Evolutionary conservation across 2,797 vertebrate genomes (phyloP).

Genomic region (Gymnoscopelus braueri): DNA sequence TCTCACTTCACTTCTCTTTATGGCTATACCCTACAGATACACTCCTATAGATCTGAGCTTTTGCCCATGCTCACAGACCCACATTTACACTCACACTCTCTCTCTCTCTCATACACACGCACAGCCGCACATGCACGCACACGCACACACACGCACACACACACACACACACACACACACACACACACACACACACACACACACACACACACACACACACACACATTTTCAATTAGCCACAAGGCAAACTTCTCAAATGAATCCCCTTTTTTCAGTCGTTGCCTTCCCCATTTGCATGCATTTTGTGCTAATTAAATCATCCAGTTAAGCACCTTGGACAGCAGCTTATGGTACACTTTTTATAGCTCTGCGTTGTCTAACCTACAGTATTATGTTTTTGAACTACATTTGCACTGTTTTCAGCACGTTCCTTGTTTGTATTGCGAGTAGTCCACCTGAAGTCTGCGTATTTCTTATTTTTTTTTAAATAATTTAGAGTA

Average conservation of each 20-base stretch:
- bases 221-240: not conserved
- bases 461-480: no score
- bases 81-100: no score
- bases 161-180: not conserved
- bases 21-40: not conserved
- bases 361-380: not conserved
- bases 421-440: no score
- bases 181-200: not conserved
- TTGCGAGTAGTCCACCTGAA: no score
- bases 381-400: no score
- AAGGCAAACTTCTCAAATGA: not conserved
- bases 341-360: not conserved
- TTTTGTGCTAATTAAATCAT: not conserved
- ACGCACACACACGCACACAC: conserved; percentile 8
- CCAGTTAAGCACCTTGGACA: conserved; percentile 4
- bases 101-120: no score
- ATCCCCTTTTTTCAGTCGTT: not conserved
- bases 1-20: conserved; percentile 28
- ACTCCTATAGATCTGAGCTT: no score
- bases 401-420: no score
- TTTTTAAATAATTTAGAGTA: no score
- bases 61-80: no score
- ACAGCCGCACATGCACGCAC: no score
- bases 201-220: not conserved
- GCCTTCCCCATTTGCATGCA: not conserved